These are phyloP conservation scores for Dryobates pubescens DNA, from an alignment of 2,797 vertebrate genomes.

Conservation along the genomic window DNA sequence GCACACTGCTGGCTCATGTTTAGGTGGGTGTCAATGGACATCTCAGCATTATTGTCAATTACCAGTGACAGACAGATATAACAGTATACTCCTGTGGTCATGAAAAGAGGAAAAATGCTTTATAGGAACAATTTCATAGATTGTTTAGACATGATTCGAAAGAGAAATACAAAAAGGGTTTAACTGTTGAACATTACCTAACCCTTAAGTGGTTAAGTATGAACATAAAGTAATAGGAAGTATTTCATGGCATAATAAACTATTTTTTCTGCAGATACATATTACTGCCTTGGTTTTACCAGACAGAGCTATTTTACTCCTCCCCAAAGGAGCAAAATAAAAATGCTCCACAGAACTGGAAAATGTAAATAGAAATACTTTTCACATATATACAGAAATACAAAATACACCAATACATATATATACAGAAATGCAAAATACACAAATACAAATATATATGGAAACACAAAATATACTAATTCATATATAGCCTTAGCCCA, in stretches of 20 bases:
- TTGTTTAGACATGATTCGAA: background rate
- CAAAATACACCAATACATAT: no score
- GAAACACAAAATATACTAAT: no score
- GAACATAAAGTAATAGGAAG: background rate
- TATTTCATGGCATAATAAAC: background rate
- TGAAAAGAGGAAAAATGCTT: background rate
- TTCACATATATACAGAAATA: no score
- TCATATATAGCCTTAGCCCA: no score
- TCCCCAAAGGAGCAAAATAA: no score
- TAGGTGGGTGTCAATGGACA: no score
- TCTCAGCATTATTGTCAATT: conserved; percentile 19
- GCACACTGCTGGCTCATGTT: no score
- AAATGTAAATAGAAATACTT: no score
- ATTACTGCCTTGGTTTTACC: background rate
- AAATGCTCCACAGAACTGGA: no score
- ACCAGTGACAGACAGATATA: background rate
- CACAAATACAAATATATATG: no score
- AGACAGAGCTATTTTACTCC: no score
- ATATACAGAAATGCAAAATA: no score
- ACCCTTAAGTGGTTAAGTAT: background rate
- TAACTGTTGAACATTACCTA: background rate
- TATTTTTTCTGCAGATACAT: background rate
- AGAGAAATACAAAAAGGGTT: background rate
- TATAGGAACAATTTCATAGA: background rate
- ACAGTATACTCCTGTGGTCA: background rate